These are phyloP conservation scores for Stenichneumon culpator DNA, from an alignment of 2,888 invertebrate species.

Conservation along the genomic window DNA sequence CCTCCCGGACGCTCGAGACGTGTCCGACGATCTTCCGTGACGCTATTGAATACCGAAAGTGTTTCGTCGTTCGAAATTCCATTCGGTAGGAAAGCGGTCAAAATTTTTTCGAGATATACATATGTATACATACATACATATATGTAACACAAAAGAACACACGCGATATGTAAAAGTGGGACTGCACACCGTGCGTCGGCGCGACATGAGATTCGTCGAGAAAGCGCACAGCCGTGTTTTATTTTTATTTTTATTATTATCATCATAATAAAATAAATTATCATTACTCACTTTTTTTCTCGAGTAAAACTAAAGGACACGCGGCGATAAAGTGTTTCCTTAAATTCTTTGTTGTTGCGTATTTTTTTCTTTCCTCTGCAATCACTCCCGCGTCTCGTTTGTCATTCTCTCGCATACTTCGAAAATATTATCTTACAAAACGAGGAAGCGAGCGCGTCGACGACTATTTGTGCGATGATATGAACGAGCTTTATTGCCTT, in stretches of 20 bases:
- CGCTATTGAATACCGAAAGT: neutral
- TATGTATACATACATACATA: slow-evolving; percentile 13
- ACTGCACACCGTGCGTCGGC: slow-evolving; percentile 61
- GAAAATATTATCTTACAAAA: neutral
- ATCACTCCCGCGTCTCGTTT: neutral
- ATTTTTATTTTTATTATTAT: slow-evolving; percentile 29
- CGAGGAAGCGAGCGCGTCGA: slow-evolving; percentile 4
- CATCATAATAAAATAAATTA: slow-evolving; percentile 28
- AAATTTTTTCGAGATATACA: slow-evolving; percentile 20
- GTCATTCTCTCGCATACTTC: neutral
- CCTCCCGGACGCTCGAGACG: slow-evolving; percentile 22
- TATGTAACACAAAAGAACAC: slow-evolving; percentile 32
- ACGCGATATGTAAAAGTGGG: slow-evolving; percentile 63
- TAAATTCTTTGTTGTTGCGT: slow-evolving; percentile 10
- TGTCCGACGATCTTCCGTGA: neutral
- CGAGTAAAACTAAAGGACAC: slow-evolving; percentile 44
- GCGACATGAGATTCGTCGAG: slow-evolving; percentile 69
- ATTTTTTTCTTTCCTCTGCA: neutral
- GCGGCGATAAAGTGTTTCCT: slow-evolving; percentile 11
- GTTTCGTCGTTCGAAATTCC: slow-evolving; percentile 47
- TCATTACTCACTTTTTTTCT: slow-evolving; percentile 36
- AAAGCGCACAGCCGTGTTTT: slow-evolving; percentile 69
- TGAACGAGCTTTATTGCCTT: slow-evolving; percentile 30
- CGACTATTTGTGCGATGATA: slow-evolving; percentile 4
- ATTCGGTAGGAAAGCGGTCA: slow-evolving; percentile 51